Evolutionary conservation across 2,888 invertebrate species (phyloP).

Genomic region (Drosophila mulleri): DNA sequence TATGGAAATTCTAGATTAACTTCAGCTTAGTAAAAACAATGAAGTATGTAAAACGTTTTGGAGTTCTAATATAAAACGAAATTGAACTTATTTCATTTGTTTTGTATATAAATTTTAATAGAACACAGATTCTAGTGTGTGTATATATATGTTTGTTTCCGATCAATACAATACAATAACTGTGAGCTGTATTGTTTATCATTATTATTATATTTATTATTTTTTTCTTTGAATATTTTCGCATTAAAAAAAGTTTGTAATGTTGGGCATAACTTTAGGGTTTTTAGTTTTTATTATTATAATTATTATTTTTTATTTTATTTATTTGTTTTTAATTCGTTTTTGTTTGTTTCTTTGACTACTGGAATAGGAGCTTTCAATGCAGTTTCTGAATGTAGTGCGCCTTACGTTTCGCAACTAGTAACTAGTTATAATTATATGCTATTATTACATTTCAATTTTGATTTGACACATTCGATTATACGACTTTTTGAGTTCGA

Average conservation of each 20-base stretch:
- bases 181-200: constrained; percentile 3
- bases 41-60: background rate
- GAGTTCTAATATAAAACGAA: background rate
- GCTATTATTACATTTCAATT: constrained; percentile 45
- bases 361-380: constrained; percentile 63
- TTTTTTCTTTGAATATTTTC: background rate
- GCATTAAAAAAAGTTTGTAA: constrained; percentile 10
- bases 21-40: constrained; percentile 1
- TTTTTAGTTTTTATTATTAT: constrained; percentile 1
- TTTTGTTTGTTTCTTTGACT: constrained; percentile 37
- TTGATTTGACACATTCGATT: constrained; percentile 43
- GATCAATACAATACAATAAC: constrained; percentile 13
- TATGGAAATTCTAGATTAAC: constrained; percentile 4
- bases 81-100: background rate
- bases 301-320: constrained; percentile 5
- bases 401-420: constrained; percentile 50
- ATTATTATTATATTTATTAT: background rate
- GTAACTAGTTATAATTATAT: constrained; percentile 56
- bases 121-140: constrained; percentile 4
- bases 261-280: constrained; percentile 19
- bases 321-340: background rate
- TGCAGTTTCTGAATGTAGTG: constrained; percentile 42
- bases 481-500: constrained; percentile 40
- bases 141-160: background rate
- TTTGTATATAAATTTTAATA: background rate